Evolutionary conservation across 2,888 invertebrate species (phyloP).

Genomic region (Kryphioiulus occultus): DNA sequence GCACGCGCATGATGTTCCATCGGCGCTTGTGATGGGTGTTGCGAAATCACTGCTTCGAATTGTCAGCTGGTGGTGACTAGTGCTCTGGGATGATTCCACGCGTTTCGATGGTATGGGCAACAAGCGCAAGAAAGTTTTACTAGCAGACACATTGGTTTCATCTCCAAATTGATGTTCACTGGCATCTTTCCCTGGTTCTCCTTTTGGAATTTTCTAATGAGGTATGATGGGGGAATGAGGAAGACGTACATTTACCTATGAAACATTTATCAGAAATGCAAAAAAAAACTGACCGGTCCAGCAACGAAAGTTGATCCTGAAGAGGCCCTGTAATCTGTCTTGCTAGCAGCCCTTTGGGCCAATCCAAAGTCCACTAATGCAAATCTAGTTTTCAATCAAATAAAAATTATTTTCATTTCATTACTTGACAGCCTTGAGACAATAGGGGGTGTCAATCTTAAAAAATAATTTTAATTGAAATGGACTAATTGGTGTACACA

Average conservation of each 20-base stretch:
- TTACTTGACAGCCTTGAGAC: too few species aligned
- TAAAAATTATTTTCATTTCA: background rate
- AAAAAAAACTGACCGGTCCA: background rate
- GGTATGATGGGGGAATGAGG: background rate
- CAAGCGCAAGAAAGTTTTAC: conserved; percentile 42
- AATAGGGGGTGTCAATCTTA: too few species aligned
- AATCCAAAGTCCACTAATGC: conserved; percentile 89
- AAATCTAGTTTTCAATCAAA: conserved; percentile 59
- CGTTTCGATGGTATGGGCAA: background rate
- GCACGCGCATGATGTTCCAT: conserved; percentile 69
- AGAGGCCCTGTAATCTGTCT: background rate
- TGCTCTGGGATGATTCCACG: conserved; percentile 47
- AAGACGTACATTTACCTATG: background rate
- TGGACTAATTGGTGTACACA: too few species aligned
- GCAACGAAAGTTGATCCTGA: background rate
- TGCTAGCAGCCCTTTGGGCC: conserved; percentile 70
- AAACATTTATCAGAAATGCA: background rate
- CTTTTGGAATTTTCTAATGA: background rate
- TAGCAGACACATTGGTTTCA: conserved; percentile 32
- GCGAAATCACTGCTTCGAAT: conserved; percentile 6
- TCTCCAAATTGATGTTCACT: background rate
- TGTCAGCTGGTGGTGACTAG: conserved; percentile 18
- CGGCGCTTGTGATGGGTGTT: background rate
- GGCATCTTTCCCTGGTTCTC: background rate
- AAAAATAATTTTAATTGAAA: too few species aligned